These are phyloP conservation scores for Morelia viridis DNA, from an alignment of 2,797 vertebrate species.

Conservation along the genomic window DNA sequence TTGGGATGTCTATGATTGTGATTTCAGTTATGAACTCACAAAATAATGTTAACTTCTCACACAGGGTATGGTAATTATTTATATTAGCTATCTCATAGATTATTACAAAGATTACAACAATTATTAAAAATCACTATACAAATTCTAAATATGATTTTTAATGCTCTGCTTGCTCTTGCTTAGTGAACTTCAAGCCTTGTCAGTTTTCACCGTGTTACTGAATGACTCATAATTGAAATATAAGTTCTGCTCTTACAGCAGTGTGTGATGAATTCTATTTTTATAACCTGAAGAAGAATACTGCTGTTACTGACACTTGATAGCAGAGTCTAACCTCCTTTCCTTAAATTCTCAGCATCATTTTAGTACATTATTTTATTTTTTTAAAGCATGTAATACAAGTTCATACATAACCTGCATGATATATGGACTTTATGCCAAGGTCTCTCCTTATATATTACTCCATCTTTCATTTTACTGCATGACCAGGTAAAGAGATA, in stretches of 20 bases:
- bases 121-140: not conserved
- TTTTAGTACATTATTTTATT: not conserved
- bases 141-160: not conserved
- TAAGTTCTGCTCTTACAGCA: constrained; percentile 3
- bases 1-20: not conserved
- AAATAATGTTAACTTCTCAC: not conserved
- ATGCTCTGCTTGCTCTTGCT: not conserved
- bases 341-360: not conserved
- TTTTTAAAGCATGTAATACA: not conserved
- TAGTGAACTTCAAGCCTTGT: not conserved
- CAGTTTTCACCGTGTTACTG: constrained; percentile 34
- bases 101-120: not conserved
- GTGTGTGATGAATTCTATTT: constrained; percentile 8
- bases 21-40: not conserved
- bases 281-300: constrained; percentile 17
- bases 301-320: not conserved
- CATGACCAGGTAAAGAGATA: not conserved
- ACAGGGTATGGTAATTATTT: not conserved
- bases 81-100: not conserved
- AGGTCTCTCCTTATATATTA: not conserved
- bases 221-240: constrained; percentile 20
- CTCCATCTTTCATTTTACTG: not conserved
- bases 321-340: not conserved
- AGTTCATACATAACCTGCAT: not conserved
- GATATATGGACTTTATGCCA: not conserved